These are phyloP conservation scores for Martes martes DNA, from an alignment of 2,113 vertebrate species.

Conservation along the genomic window DNA sequence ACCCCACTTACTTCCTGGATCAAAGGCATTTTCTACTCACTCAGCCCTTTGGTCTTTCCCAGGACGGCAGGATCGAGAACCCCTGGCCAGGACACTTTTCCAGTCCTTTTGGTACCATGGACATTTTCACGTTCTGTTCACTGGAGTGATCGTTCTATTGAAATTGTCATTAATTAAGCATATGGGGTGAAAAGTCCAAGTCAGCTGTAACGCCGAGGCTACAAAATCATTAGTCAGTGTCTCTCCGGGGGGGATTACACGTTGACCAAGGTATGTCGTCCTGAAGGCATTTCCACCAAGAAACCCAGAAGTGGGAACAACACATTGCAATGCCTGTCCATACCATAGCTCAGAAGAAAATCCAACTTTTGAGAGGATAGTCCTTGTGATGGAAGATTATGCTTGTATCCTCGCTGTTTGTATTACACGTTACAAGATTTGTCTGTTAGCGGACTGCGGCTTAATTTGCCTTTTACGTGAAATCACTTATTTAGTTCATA, in stretches of 20 bases:
- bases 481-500: neutral
- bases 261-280: neutral
- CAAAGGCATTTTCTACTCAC: neutral
- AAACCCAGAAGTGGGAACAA: neutral
- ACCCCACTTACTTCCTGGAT: neutral
- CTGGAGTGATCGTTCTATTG: neutral
- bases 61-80: neutral
- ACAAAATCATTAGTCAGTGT: neutral
- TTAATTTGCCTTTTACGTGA: neutral
- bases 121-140: neutral
- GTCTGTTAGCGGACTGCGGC: accelerated
- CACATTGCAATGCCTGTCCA: neutral
- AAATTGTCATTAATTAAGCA: neutral
- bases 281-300: neutral
- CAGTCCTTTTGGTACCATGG: accelerated
- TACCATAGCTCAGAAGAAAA: neutral
- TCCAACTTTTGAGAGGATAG: accelerated
- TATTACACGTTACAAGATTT: neutral
- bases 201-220: no score
- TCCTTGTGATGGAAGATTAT: accelerated
- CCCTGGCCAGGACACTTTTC: neutral
- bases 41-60: neutral
- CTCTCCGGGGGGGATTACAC: neutral
- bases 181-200: neutral
- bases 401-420: accelerated